These are phyloP conservation scores for Sprattus sprattus DNA, from an alignment of 2,113 vertebrate species.

Conservation along the genomic window DNA sequence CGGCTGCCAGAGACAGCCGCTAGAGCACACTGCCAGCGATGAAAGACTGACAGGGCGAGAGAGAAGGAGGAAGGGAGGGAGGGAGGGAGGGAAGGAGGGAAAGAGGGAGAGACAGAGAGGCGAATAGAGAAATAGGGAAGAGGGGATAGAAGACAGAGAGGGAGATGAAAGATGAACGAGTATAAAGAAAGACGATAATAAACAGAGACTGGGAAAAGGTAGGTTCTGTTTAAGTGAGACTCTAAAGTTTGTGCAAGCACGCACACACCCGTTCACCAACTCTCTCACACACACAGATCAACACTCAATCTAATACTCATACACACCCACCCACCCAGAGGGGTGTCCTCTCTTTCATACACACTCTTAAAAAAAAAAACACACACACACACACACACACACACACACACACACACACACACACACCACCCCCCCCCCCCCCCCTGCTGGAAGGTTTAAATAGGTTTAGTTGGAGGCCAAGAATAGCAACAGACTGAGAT, in stretches of 20 bases:
- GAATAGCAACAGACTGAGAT: slow-evolving; percentile 49
- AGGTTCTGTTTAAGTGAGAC: background rate
- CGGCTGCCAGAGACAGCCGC: slow-evolving; percentile 23
- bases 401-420: background rate
- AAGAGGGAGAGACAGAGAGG: background rate
- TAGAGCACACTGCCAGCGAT: slow-evolving; percentile 31
- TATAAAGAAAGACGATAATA: background rate
- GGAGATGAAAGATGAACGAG: background rate
- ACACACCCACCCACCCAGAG: background rate
- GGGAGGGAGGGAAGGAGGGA: slow-evolving; percentile 3
- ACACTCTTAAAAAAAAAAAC: background rate
- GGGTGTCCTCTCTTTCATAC: background rate
- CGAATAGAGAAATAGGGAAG: too few species aligned
- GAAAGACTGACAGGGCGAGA: slow-evolving; percentile 27
- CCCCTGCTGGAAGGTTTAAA: slow-evolving; percentile 48
- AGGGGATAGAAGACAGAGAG: background rate
- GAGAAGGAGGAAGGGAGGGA: background rate
- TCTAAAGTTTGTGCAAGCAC: background rate
- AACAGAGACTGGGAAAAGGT: background rate
- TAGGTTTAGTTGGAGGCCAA: slow-evolving; percentile 45
- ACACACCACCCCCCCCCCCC: background rate
- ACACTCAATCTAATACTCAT: background rate
- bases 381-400: too few species aligned
- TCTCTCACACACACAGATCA: slow-evolving; percentile 9
- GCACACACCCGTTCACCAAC: slow-evolving; percentile 2